Base-by-base conservation (phyloP, 2,888 invertebrate genomes). In the Ptychoptera albimana region DNA sequence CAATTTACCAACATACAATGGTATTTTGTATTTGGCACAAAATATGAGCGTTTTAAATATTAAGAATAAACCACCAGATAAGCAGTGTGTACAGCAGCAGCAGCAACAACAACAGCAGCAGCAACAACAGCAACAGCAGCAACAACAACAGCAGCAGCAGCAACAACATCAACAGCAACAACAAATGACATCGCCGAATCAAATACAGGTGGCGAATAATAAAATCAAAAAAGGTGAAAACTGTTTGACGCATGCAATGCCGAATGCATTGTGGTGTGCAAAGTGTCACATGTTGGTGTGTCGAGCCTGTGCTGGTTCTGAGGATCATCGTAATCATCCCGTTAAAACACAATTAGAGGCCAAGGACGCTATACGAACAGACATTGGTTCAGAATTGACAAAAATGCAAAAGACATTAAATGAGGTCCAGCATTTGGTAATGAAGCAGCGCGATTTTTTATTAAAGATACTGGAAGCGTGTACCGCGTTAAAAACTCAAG, bases 391-490 rank as follows among this genome's bases (percentile, higher is more conserved):
- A 53, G 80, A 82, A 58, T 63, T 81, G 54, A 69, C 73, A 50
- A 72, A 76, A 50, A 77, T 79, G 69, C 75, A 77, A 50, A 80
- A 79, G 59, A 71, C 78, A 59, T 68, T 80, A 50, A 68, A 73
- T 51, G 79, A 82, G 57, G 76, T 81, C 49, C 79, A 82, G 63
- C 74, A 78, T 57, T 66, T 80, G 56, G 75, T 76, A 47, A 67
- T 73, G 62, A 77, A 79, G 55, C 80, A 81, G 60, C 72, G 82
- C 52, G 77, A 80, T 56, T 80, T 81, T 60, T 63, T 81, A 50
- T 69, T 80, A 49, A 79, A 80, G 59, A 76, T 82, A 41, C 68
- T 80, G 49, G 82, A 83, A 58, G 78, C 82, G 35, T 79, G 82
- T 61, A 76, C 79, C 39, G 77, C 79, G 47, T 62, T 83, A 40